phyloP scores from a whole-genome alignment of 2,888 invertebrate species.

The Dynastes hyllus region DNA sequence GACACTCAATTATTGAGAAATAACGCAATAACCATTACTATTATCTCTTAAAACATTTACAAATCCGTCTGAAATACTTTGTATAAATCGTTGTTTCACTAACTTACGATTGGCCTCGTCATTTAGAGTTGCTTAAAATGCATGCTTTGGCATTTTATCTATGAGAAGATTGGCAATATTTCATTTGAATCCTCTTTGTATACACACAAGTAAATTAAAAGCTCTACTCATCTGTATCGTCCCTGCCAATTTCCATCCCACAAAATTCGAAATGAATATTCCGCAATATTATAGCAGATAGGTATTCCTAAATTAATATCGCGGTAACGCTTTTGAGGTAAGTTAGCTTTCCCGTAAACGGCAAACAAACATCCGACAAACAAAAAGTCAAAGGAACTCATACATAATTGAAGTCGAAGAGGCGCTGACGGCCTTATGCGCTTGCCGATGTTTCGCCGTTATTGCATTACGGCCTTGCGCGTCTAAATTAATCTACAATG shows the following conservation, averaged over 20 bases:
- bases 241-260: neutral
- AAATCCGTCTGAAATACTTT: too few relatives aligned
- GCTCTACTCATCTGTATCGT: too few relatives aligned
- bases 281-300: neutral
- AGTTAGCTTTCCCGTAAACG: neutral
- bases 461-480: slow-evolving; percentile 4
- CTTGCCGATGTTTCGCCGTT: neutral
- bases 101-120: too few relatives aligned
- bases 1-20: too few relatives aligned
- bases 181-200: too few relatives aligned
- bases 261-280: neutral
- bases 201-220: too few relatives aligned
- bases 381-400: neutral
- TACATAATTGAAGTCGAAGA: neutral
- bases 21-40: too few relatives aligned
- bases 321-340: neutral
- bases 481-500: slow-evolving; percentile 20
- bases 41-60: too few relatives aligned
- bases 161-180: too few relatives aligned
- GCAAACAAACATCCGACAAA: neutral
- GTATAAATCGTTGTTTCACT: too few relatives aligned
- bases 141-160: too few relatives aligned
- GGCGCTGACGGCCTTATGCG: neutral
- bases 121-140: too few relatives aligned
- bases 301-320: neutral